Conservation (phyloP, 2,797 vertebrate species). For the Megalops cyprinoides region DNA sequence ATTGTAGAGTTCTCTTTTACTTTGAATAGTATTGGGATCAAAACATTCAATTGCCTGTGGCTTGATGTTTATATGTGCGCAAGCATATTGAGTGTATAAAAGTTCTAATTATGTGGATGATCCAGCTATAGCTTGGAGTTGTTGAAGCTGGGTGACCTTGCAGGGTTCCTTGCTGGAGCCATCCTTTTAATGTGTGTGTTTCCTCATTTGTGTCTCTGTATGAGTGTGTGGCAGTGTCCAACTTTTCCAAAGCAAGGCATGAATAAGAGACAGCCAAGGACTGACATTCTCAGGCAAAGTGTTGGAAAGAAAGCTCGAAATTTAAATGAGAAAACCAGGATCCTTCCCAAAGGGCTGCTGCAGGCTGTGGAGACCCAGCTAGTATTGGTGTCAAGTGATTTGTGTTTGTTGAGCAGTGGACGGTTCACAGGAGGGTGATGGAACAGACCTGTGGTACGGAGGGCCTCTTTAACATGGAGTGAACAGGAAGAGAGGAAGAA, state of each 20-base stretch:
- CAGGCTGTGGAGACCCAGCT: not conserved
- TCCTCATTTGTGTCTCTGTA: not conserved
- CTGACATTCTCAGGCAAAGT: not conserved
- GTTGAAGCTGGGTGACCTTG: constrained; percentile 38
- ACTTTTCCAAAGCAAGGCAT: not conserved
- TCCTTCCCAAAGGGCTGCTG: not conserved
- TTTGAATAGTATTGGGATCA: constrained; percentile 27
- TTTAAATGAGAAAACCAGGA: constrained; percentile 14
- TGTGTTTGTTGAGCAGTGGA: not conserved
- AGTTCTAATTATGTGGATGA: constrained; percentile 30
- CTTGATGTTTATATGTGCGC: constrained; percentile 34
- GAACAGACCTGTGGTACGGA: not conserved
- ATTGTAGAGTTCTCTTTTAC: not conserved
- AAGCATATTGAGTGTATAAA: constrained; percentile 26
- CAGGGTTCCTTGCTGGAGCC: constrained; percentile 15
- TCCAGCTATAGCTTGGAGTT: constrained; percentile 39
- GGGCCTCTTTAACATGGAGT: not conserved
- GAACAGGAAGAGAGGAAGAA: not conserved
- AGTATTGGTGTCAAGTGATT: not conserved
- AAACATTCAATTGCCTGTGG: constrained; percentile 32
- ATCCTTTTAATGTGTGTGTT: constrained; percentile 42
- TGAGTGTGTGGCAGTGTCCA: not conserved
- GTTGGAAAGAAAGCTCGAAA: not conserved
- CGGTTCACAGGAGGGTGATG: too few relatives aligned
- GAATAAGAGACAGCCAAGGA: not conserved